Evolutionary conservation across 2,797 vertebrate genomes (phyloP).

Genomic region (Taenioides sp.): DNA sequence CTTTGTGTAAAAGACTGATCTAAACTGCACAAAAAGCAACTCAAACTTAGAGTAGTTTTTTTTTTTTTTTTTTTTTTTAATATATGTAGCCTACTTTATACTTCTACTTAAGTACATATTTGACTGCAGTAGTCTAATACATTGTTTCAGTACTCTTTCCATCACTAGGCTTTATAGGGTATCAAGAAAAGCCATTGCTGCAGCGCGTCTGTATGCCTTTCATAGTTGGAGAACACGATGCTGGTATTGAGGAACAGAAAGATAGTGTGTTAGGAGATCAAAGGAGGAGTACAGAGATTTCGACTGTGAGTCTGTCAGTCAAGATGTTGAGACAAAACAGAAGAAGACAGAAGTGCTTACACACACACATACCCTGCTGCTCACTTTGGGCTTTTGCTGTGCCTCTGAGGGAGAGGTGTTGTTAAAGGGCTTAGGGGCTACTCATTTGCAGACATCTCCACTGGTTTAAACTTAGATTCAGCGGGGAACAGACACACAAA

Average conservation of each 20-base stretch:
- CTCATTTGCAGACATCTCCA: slow-evolving; percentile 68
- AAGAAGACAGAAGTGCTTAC: slow-evolving; percentile 74
- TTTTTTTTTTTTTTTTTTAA: no score
- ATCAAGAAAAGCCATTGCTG: slow-evolving; percentile 52
- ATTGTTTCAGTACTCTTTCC: no score
- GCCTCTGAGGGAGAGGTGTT: slow-evolving; percentile 64
- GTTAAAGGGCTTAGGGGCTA: slow-evolving; percentile 67
- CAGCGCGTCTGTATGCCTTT: slow-evolving; percentile 55
- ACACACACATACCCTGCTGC: slow-evolving; percentile 50
- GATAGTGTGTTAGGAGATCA: slow-evolving; percentile 70
- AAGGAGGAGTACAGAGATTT: slow-evolving; percentile 66
- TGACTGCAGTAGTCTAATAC: no score
- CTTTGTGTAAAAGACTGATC: no score
- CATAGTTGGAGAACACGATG: slow-evolving; percentile 53
- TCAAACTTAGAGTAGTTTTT: no score
- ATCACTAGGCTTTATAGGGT: slow-evolving; percentile 28
- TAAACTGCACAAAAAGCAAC: no score
- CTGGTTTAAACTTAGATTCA: slow-evolving; percentile 42
- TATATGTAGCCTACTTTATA: no score
- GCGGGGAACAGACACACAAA: slow-evolving; percentile 15
- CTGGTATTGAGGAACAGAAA: slow-evolving; percentile 65
- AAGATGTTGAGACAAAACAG: slow-evolving; percentile 69
- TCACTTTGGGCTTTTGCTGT: slow-evolving; percentile 40
- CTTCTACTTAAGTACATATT: no score
- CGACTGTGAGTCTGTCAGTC: slow-evolving; percentile 65